These are phyloP conservation scores for Pangasianodon hypophthalmus DNA, from an alignment of 2,113 vertebrate species.

Conservation along the genomic window DNA sequence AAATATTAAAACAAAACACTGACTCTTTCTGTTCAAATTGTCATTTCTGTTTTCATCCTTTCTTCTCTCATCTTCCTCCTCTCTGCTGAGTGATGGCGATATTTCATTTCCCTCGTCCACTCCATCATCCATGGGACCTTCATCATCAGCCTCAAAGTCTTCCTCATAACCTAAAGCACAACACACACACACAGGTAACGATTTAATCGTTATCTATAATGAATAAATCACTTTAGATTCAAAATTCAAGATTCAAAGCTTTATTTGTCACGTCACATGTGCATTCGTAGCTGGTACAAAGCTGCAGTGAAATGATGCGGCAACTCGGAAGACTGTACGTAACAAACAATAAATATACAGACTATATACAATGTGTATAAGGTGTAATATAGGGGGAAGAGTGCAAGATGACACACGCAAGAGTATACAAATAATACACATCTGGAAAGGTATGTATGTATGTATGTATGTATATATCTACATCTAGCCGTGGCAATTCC, in stretches of 20 bases:
- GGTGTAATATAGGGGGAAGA: too few relatives aligned
- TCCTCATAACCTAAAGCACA: slow-evolving; percentile 83
- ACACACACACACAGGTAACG: slow-evolving; percentile 24
- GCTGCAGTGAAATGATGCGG: neutral
- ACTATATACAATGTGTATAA: too few relatives aligned
- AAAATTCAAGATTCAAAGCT: neutral
- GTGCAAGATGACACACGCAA: too few relatives aligned
- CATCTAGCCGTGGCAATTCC: too few relatives aligned
- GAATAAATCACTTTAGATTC: neutral
- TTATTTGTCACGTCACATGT: too few relatives aligned
- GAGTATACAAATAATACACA: too few relatives aligned
- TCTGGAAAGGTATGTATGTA: too few relatives aligned
- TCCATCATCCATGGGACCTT: slow-evolving; percentile 72
- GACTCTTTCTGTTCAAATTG: slow-evolving; percentile 63
- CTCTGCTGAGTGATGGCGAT: slow-evolving; percentile 63
- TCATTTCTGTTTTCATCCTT: slow-evolving; percentile 47
- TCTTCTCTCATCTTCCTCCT: slow-evolving; percentile 57
- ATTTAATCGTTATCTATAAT: neutral
- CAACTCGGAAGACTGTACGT: too few relatives aligned
- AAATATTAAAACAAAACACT: slow-evolving; percentile 42
- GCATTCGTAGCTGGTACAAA: neutral
- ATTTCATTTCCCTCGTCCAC: slow-evolving; percentile 63
- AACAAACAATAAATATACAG: neutral
- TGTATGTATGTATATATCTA: too few relatives aligned
- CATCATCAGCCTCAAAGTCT: slow-evolving; percentile 90